phyloP scores from a whole-genome alignment of 2,113 vertebrate species.

The Bambusicola thoracicus region DNA sequence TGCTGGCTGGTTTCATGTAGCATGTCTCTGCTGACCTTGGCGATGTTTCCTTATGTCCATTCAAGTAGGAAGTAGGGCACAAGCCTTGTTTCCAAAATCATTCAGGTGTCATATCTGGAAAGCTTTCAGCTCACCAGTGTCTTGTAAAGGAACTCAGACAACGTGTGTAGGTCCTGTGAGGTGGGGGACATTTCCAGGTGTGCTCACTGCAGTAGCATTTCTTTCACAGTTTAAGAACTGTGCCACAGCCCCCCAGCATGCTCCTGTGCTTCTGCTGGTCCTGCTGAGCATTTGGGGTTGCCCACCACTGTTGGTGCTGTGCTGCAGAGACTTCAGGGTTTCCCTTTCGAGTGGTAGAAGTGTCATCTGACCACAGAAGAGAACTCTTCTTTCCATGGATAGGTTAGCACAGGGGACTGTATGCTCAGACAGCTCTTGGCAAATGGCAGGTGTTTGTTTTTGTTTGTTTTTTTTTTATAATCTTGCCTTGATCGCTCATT shows the following conservation, averaged over 20 bases:
- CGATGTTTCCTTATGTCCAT: not conserved
- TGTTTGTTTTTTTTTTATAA: too few species aligned
- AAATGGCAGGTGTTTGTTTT: too few species aligned
- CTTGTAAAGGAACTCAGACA: not conserved
- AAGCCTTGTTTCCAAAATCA: not conserved
- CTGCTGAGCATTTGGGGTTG: not conserved
- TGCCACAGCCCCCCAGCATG: not conserved
- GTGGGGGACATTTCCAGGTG: not conserved
- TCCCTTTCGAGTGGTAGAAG: not conserved
- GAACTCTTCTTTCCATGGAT: not conserved
- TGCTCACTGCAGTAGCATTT: not conserved
- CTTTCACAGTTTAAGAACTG: not conserved
- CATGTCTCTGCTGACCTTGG: not conserved
- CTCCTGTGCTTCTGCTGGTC: not conserved
- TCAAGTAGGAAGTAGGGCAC: not conserved
- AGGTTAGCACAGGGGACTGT: fast-evolving
- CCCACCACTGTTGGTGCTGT: too few species aligned
- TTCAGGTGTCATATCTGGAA: not conserved
- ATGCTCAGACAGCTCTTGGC: not conserved
- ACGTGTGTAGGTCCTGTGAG: not conserved
- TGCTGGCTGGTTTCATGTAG: not conserved
- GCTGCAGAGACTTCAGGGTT: not conserved
- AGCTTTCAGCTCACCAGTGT: fast-evolving
- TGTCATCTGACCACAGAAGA: not conserved
- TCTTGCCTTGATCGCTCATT: not conserved